These are phyloP conservation scores for Copidosoma aretas DNA, from an alignment of 2,888 invertebrate genomes.

Conservation along the genomic window DNA sequence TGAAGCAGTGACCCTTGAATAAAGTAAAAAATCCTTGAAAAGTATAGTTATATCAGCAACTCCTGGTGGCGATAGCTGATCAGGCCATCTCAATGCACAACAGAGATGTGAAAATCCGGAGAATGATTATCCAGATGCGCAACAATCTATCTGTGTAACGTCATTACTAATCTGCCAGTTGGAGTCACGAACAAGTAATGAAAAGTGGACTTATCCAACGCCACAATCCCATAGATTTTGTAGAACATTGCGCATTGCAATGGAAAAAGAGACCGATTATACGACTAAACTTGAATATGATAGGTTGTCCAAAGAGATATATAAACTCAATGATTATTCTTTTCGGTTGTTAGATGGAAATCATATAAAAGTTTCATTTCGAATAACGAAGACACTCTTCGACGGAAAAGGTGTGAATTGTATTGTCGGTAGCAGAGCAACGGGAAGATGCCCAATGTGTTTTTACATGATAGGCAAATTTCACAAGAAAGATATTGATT, in stretches of 20 bases:
- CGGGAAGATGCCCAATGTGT: background rate
- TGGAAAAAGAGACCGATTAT: slow-evolving; percentile 8
- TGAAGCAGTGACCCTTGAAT: slow-evolving; percentile 3
- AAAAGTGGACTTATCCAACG: slow-evolving; percentile 18
- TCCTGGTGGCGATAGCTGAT: slow-evolving; percentile 16
- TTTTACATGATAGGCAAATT: background rate
- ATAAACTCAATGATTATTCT: background rate
- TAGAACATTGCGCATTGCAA: slow-evolving; percentile 6
- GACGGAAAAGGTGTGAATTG: background rate
- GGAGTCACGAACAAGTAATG: no score
- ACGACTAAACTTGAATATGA: slow-evolving; percentile 4
- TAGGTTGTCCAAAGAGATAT: background rate
- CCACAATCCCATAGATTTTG: slow-evolving; percentile 14
- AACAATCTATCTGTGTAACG: slow-evolving; percentile 12
- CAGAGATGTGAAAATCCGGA: slow-evolving; percentile 12
- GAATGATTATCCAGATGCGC: slow-evolving; percentile 7
- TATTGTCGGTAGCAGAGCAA: slow-evolving; percentile 16
- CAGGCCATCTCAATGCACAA: slow-evolving; percentile 16
- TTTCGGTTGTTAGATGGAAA: slow-evolving; percentile 5
- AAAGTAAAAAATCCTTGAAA: slow-evolving; percentile 5
- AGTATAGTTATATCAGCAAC: background rate
- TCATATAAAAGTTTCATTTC: slow-evolving; percentile 5
- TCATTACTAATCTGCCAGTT: background rate
- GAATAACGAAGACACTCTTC: background rate
- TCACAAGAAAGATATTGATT: slow-evolving; percentile 1